Base-by-base conservation (phyloP, 92 coral and sea anemone genomes). In the Metridium senile region DNA sequence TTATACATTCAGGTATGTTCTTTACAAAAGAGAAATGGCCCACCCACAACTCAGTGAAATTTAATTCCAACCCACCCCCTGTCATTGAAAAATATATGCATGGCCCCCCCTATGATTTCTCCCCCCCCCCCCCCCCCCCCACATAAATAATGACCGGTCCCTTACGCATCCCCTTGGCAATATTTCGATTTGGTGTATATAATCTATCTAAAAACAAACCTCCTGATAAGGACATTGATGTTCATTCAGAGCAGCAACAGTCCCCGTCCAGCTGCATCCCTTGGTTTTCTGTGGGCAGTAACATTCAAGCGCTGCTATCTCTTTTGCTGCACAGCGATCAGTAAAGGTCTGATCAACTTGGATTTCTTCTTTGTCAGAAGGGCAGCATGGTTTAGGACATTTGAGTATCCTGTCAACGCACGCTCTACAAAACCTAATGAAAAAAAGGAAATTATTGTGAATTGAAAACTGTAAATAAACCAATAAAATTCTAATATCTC, bases 261-360 rank as follows among this genome's bases (percentile, higher is more conserved):
- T 45, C 17, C 93, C 98, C 0, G n/a, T 51, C 98, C 98, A 94
- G 9, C 17, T 54, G 74, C 98, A 94, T 16, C 98, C 98, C 26
- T 62, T 52, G 0, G 71, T 56, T 66, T 85, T 89, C 47, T 87
- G 71, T 0, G 66, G 78, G 33, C 98, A 94, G 57, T 74, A 89
- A 43, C 97, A 87, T 29, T 75, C 76, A 53, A 91, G 65, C 0
- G 72, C 91, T 51, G 79, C 78, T 26, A 94, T 85, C 67, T 94
- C 98, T 13, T 71, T 86, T 16, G 75, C 82, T 10, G 97, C 97
- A 57, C 88, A 84, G 20, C 81, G 86, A 69, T 94, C 98, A 26
- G 51, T 71, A 62, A 94, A 94, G n/a, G 87, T 35, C 19, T 73
- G 39, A 11, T 79, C 52, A 20, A 53, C 57, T 29, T 56, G 16